Conservation (phyloP, 2,797 vertebrate genomes). For the Scarus forsteni region DNA sequence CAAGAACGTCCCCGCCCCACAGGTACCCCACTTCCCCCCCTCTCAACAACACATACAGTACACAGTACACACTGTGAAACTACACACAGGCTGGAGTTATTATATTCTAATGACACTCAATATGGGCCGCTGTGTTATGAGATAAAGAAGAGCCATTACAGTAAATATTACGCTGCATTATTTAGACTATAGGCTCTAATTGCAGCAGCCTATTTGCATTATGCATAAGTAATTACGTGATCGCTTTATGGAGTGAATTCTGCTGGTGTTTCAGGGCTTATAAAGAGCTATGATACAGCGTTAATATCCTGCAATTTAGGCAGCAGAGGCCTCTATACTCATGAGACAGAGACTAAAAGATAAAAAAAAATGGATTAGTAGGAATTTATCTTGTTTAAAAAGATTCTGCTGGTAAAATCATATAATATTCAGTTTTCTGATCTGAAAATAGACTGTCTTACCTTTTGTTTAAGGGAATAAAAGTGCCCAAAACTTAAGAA, state of each 20-base stretch:
- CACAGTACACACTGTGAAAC: constrained; percentile 18
- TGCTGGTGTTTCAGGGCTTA: constrained; percentile 20
- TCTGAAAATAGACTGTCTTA: no score
- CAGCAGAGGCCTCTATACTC: not conserved
- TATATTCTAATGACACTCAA: constrained; percentile 50
- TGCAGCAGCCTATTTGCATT: constrained; percentile 55
- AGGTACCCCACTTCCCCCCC: constrained; percentile 55
- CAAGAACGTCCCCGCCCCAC: constrained; percentile 16
- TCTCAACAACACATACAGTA: not conserved
- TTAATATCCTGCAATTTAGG: not conserved
- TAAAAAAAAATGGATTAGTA: no score
- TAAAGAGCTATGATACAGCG: constrained; percentile 21
- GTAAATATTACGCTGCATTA: constrained; percentile 62
- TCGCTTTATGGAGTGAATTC: constrained; percentile 20
- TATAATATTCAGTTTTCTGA: no score
- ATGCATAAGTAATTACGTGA: constrained; percentile 52
- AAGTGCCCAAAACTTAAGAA: no score
- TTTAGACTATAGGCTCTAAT: constrained; percentile 57
- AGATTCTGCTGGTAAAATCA: no score
- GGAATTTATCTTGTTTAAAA: no score
- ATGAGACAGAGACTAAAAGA: not conserved
- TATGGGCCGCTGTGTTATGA: constrained; percentile 39
- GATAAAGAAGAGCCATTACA: constrained; percentile 61
- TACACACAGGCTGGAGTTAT: constrained; percentile 47
- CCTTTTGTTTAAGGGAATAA: no score